phyloP scores from a whole-genome alignment of 2,797 vertebrate genomes.

The Rhynchotus rufescens region DNA sequence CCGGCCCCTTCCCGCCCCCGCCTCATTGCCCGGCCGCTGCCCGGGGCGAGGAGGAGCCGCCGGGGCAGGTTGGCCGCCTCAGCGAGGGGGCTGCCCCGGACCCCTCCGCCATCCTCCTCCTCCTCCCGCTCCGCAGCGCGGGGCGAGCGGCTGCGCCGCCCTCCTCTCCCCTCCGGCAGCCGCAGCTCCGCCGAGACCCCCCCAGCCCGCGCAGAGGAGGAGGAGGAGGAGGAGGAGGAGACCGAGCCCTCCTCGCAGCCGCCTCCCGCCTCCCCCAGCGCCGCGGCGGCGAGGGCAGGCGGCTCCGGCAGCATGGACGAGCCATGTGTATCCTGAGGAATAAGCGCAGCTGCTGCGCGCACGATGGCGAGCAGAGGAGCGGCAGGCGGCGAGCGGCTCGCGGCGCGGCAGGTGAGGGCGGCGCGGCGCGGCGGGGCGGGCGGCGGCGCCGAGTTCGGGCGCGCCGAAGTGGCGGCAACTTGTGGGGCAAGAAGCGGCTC shows the following conservation, averaged over 20 bases:
- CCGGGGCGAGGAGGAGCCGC: not conserved
- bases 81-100: not conserved
- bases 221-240: conserved; percentile 16
- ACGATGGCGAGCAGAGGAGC: conserved; percentile 60
- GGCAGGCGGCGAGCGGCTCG: conserved; percentile 45
- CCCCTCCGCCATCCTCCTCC: not conserved
- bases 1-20: not conserved
- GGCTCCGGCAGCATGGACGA: conserved; percentile 42
- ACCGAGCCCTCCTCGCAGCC: conserved; percentile 33
- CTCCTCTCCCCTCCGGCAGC: not conserved
- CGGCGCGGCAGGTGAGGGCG: conserved; percentile 2
- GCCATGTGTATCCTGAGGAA: conserved; percentile 55
- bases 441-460: not conserved
- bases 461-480: not conserved
- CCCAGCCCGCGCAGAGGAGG: conserved; percentile 15
- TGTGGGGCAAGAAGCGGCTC: not conserved
- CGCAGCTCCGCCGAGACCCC: conserved; percentile 42
- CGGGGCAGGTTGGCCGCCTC: not conserved
- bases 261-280: conserved; percentile 59
- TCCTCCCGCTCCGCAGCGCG: no score
- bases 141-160: not conserved
- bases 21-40: not conserved
- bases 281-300: conserved; percentile 33
- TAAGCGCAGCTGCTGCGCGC: conserved; percentile 61
- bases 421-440: not conserved